Percentiles rank a stretch among this genome's conserved stretches.
Conservation (phyloP, 2,113 vertebrate species). For the Danio rerio region DNA sequence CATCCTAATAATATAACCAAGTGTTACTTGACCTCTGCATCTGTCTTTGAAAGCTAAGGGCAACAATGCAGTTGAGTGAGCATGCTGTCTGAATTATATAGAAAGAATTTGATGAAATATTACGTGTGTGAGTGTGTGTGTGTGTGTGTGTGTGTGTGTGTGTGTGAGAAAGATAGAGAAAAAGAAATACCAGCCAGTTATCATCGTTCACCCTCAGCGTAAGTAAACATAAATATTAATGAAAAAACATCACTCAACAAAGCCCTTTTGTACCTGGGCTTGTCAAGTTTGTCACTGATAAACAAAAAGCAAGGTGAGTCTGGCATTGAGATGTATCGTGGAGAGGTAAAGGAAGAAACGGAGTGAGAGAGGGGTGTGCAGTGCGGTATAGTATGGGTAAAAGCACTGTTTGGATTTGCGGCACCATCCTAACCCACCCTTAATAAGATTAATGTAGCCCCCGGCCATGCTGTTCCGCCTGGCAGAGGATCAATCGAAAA, state of each 20-base stretch:
- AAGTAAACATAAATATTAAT: slow-evolving; percentile 35
- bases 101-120: neutral
- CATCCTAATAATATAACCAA: slow-evolving; percentile 25
- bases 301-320: slow-evolving; percentile 62
- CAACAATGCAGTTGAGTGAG: slow-evolving; percentile 14
- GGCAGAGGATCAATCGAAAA: slow-evolving; percentile 92
- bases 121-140: no score
- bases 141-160: neutral
- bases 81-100: neutral
- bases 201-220: neutral
- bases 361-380: neutral
- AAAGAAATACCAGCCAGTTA: neutral
- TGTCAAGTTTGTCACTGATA: slow-evolving; percentile 69
- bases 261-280: slow-evolving; percentile 28
- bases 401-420: slow-evolving; percentile 73
- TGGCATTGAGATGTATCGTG: slow-evolving; percentile 54
- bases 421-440: slow-evolving; percentile 79
- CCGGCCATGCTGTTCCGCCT: slow-evolving; percentile 83
- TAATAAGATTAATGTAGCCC: slow-evolving; percentile 94
- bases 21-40: slow-evolving; percentile 38
- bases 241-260: slow-evolving; percentile 34
- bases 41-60: slow-evolving; percentile 28
- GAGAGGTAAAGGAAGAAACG: neutral
- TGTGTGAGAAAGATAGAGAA: slow-evolving; percentile 5
- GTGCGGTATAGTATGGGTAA: slow-evolving; percentile 56